Percentiles rank a stretch among this genome's conserved stretches.
Conservation (phyloP, 2,888 invertebrate genomes). For the Asteroscopus sphinx region DNA sequence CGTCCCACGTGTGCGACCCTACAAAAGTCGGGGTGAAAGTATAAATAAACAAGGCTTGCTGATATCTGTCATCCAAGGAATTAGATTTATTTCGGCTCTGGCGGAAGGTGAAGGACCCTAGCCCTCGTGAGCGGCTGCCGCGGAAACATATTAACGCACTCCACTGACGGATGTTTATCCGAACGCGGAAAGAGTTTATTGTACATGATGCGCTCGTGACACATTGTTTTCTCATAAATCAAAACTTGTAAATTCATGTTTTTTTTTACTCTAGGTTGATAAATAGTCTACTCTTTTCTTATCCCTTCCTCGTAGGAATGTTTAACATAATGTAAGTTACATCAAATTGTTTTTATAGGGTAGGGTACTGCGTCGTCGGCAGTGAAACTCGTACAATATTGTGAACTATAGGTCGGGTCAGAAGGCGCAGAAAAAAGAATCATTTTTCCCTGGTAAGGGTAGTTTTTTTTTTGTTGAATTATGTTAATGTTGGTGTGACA, state of each 20-base stretch:
- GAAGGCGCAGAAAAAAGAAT: slow-evolving; percentile 74
- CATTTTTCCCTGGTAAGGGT: slow-evolving; percentile 71
- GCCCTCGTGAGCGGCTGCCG: slow-evolving; percentile 70
- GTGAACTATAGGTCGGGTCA: slow-evolving; percentile 76
- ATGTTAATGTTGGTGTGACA: slow-evolving; percentile 84
- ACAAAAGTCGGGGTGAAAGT: slow-evolving; percentile 80
- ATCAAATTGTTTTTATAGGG: slow-evolving; percentile 51
- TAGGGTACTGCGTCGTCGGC: slow-evolving; percentile 61
- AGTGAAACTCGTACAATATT: slow-evolving; percentile 79
- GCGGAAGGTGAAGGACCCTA: slow-evolving; percentile 85
- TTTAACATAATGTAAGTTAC: slow-evolving; percentile 40
- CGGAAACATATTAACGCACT: slow-evolving; percentile 45
- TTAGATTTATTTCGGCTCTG: slow-evolving; percentile 88
- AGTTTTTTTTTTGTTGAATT: slow-evolving; percentile 86
- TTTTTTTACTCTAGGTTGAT: background rate
- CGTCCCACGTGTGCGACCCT: slow-evolving; percentile 83
- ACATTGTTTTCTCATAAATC: slow-evolving; percentile 4
- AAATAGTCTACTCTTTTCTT: slow-evolving; percentile 22
- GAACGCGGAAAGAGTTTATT: slow-evolving; percentile 25
- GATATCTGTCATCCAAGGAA: slow-evolving; percentile 89
- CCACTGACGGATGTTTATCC: slow-evolving; percentile 32
- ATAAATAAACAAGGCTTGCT: slow-evolving; percentile 89
- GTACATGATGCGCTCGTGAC: slow-evolving; percentile 15
- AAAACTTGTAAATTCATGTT: slow-evolving; percentile 6
- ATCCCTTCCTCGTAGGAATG: slow-evolving; percentile 23